Percentiles rank a stretch among this genome's conserved stretches.
Conservation (phyloP, 2,113 vertebrate genomes). For the Ibidorhyncha struthersii region DNA sequence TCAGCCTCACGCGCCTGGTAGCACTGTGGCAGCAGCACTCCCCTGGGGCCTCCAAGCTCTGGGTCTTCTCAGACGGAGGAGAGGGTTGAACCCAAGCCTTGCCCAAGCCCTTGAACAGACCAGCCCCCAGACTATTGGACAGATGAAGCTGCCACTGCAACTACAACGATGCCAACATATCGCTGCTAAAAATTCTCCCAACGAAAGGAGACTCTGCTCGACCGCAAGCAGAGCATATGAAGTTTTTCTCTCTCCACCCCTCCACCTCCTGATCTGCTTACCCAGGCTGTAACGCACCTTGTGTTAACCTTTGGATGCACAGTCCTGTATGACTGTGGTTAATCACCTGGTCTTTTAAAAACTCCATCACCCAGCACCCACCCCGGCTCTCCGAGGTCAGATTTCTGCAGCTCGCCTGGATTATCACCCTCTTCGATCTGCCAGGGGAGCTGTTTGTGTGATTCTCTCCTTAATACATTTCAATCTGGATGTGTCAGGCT, state of each 20-base stretch:
- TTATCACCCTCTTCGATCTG: background rate
- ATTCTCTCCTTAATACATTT: background rate
- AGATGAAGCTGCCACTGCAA: background rate
- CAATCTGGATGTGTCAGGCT: background rate
- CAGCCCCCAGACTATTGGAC: fast-evolving
- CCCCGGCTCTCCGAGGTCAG: background rate
- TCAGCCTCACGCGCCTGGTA: fast-evolving
- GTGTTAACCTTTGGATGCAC: background rate
- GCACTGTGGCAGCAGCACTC: fast-evolving
- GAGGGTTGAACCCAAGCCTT: background rate
- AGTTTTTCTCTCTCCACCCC: background rate
- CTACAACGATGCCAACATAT: fast-evolving
- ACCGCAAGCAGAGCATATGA: background rate
- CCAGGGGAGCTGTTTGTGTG: background rate
- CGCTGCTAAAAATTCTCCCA: background rate
- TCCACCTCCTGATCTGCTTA: background rate
- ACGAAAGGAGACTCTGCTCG: fast-evolving
- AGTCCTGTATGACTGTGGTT: background rate
- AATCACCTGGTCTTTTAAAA: background rate
- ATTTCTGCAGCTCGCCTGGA: background rate
- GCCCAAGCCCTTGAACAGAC: background rate
- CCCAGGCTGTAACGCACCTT: background rate
- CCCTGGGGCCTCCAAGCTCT: too few species aligned
- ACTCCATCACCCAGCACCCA: background rate
- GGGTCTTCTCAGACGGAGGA: background rate